Evolutionary conservation across 1,140 invertebrate species (phyloP).

Genomic region (Megathymus violae): DNA sequence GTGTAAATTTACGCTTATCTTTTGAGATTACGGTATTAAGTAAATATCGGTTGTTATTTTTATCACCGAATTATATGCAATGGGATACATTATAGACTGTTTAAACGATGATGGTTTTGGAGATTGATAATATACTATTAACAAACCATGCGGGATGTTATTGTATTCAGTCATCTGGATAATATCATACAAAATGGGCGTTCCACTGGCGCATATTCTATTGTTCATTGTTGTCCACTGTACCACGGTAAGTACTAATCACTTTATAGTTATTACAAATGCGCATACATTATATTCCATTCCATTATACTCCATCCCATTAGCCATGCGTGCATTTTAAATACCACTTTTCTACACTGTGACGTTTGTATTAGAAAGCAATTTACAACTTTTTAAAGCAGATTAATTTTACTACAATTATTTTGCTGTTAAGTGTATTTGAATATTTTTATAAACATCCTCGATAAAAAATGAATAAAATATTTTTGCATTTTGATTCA

Average conservation of each 20-base stretch:
- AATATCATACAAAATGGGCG: slow-evolving; percentile 21
- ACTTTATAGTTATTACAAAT: slow-evolving; percentile 25
- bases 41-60: too few relatives aligned
- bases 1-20: too few relatives aligned
- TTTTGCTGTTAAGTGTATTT: too few relatives aligned
- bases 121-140: not conserved
- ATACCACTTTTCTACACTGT: slow-evolving; percentile 12
- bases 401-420: too few relatives aligned
- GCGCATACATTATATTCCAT: slow-evolving; percentile 26
- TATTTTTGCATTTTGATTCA: too few relatives aligned
- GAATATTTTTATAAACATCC: too few relatives aligned
- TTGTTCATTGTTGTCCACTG: slow-evolving; percentile 15
- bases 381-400: not conserved
- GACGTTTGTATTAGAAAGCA: slow-evolving; percentile 14
- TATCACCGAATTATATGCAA: too few relatives aligned
- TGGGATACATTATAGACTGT: too few relatives aligned
- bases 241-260: slow-evolving; percentile 21
- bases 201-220: slow-evolving; percentile 3
- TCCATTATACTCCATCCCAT: slow-evolving; percentile 1
- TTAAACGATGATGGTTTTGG: too few relatives aligned
- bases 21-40: too few relatives aligned
- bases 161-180: not conserved
- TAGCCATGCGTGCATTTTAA: slow-evolving; percentile 24
- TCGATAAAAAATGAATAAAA: too few relatives aligned
- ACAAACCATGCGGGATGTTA: not conserved